Percentiles rank a stretch among this genome's conserved stretches.
Evolutionary conservation across 2,113 vertebrate genomes (phyloP).

Genomic region (Hypanus sabinus): DNA sequence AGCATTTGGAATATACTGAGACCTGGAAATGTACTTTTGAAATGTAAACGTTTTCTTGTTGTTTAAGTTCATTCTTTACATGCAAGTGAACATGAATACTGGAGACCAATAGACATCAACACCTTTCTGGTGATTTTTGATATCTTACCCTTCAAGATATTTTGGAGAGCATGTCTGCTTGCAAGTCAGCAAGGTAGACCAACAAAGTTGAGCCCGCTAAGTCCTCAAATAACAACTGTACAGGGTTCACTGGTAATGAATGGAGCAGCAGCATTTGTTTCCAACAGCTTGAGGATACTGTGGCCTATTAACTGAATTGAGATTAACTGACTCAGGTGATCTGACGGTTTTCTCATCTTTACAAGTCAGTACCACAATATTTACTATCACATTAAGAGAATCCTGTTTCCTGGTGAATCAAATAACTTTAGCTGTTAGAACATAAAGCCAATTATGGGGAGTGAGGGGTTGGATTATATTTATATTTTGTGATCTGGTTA

Average conservation of each 20-base stretch:
- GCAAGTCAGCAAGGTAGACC: background rate
- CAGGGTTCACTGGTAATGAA: background rate
- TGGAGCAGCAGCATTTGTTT: background rate
- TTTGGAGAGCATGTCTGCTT: background rate
- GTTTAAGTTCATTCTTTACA: background rate
- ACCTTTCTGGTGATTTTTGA: background rate
- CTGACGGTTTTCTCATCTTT: background rate
- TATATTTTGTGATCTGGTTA: background rate
- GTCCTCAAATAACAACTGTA: background rate
- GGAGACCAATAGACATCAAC: background rate
- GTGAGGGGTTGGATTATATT: background rate
- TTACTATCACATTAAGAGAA: background rate
- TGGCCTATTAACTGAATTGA: background rate
- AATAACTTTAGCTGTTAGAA: background rate
- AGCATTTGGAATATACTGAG: too few species aligned
- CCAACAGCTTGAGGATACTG: background rate
- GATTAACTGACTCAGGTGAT: background rate
- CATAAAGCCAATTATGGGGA: background rate
- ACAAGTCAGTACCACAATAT: background rate
- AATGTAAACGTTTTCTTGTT: background rate
- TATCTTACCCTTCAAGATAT: background rate
- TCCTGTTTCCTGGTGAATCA: background rate
- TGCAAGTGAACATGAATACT: too few species aligned
- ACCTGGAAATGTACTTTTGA: too few species aligned
- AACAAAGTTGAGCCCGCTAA: background rate